These are phyloP conservation scores for Drosophila prolongata DNA, from an alignment of 2,888 invertebrate genomes.

Conservation along the genomic window DNA sequence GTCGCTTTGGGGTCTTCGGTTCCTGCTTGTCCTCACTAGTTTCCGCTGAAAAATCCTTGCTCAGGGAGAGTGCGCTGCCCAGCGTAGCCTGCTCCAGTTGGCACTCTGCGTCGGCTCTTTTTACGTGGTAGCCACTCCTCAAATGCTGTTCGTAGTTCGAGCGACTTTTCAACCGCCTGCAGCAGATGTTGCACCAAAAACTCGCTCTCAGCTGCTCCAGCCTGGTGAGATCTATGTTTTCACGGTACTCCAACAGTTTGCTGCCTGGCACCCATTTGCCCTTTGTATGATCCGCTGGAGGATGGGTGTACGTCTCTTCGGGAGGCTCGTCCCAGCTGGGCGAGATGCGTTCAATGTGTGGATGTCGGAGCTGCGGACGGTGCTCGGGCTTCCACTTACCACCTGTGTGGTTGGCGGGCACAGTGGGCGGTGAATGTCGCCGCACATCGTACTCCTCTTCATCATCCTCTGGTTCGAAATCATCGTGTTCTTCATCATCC, in stretches of 20 bases:
- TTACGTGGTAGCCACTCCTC: conserved; percentile 89
- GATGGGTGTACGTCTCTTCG: conserved; percentile 84
- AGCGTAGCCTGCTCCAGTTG: conserved; percentile 88
- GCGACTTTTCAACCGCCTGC: conserved; percentile 90
- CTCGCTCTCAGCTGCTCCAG: conserved; percentile 53
- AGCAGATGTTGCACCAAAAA: conserved; percentile 93
- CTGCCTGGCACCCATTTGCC: conserved; percentile 92
- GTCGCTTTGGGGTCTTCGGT: conserved; percentile 55
- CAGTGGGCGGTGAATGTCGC: conserved; percentile 82
- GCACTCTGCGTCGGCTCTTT: conserved; percentile 88
- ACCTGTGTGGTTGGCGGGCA: conserved; percentile 87
- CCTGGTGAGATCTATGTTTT: conserved; percentile 82
- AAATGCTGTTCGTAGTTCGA: conserved; percentile 91
- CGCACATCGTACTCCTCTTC: conserved; percentile 84
- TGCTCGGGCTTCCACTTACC: conserved; percentile 91
- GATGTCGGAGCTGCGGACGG: conserved; percentile 78
- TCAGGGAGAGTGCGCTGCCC: conserved; percentile 45
- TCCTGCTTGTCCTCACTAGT: conserved; percentile 34
- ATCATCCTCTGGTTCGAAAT: conserved; percentile 85
- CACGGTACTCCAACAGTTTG: conserved; percentile 85
- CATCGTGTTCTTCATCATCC: conserved; percentile 85
- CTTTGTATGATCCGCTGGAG: conserved; percentile 89
- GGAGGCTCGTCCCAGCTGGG: conserved; percentile 86
- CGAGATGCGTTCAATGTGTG: conserved; percentile 76
- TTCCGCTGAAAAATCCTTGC: conserved; percentile 39